Evolutionary conservation across 2,797 vertebrate species (phyloP), one percentile per base, ranked within the genome.

Genomic region (Anas capensis): DNA sequence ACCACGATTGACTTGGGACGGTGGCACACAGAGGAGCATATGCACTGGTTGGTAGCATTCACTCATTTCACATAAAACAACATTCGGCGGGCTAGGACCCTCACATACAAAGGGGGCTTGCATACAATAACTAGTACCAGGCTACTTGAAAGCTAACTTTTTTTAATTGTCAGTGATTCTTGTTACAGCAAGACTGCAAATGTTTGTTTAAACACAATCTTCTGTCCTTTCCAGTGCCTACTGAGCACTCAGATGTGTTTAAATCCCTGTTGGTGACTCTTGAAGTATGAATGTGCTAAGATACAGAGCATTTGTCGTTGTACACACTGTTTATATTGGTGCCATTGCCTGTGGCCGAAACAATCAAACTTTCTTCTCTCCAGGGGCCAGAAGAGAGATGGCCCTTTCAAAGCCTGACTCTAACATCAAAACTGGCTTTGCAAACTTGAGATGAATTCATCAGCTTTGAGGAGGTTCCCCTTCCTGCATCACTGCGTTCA

Each of bases 311-410:
- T 85, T 81, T 91, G 84, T 87, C 84, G 75, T 56, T 87, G 71
- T 77, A 75, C 78, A 33, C 48, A 1, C 64, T 64, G n/a, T 82
- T 64, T 80, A 48, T 85, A 62, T 76, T 4, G 2, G 53, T 38
- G 88, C 64, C 86, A 82, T 92, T 5, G 75, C 92, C 91, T 23
- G 44, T 46, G 91, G 93, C 76, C 72, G 82, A 78, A 96, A 69
- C 84, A 91, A 64, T 15, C 61, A 61, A 54, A 80, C 36, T 60
- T 90, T 51, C 78, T 58, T 68, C 58, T 58, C 56, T 71, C n/a
- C 76, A 68, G 62, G 23, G 85, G 57, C 6, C 60, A 40, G 48
- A 82, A 34, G 77, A 80, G 88, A 73, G 62, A 66, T 53, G 66
- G 72, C 48, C 71, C 78, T 66, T 56, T 48, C 62, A 82, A 46